phyloP scores from a whole-genome alignment of 2,888 invertebrate species.

The Schizaphis graminum region DNA sequence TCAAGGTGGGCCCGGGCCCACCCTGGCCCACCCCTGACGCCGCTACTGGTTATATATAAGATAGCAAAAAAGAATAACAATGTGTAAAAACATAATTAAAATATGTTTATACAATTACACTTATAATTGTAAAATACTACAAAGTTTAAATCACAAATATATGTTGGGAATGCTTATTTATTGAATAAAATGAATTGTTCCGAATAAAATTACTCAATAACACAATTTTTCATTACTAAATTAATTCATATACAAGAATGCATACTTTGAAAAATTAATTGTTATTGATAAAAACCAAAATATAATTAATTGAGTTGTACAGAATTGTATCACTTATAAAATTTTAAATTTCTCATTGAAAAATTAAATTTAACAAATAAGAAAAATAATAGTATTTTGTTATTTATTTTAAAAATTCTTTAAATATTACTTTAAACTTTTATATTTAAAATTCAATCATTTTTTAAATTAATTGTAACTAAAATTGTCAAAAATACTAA shows the following conservation, averaged over 20 bases:
- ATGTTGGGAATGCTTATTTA: conserved; percentile 29
- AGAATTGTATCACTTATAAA: background rate
- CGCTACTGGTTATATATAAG: conserved; percentile 16
- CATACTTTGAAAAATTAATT: background rate
- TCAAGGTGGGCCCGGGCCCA: background rate
- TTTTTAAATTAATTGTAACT: background rate
- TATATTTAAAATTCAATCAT: too few relatives aligned
- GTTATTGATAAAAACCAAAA: background rate
- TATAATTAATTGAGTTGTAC: background rate
- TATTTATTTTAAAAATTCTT: background rate
- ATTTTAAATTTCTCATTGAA: background rate
- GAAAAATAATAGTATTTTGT: background rate
- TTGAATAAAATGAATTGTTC: conserved; percentile 4
- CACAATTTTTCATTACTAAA: background rate
- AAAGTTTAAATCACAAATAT: background rate
- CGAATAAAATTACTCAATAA: background rate
- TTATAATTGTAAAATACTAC: conserved; percentile 22
- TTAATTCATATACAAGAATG: background rate
- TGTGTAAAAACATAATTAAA: conserved; percentile 40
- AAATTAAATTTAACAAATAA: background rate
- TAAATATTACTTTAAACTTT: too few relatives aligned
- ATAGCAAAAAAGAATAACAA: conserved; percentile 46
- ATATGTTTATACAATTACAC: conserved; percentile 34
- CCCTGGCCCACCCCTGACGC: too few relatives aligned
- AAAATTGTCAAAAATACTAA: background rate